These are phyloP conservation scores for Gasteruption jaculator DNA, from an alignment of 2,888 invertebrate genomes.

Conservation along the genomic window DNA sequence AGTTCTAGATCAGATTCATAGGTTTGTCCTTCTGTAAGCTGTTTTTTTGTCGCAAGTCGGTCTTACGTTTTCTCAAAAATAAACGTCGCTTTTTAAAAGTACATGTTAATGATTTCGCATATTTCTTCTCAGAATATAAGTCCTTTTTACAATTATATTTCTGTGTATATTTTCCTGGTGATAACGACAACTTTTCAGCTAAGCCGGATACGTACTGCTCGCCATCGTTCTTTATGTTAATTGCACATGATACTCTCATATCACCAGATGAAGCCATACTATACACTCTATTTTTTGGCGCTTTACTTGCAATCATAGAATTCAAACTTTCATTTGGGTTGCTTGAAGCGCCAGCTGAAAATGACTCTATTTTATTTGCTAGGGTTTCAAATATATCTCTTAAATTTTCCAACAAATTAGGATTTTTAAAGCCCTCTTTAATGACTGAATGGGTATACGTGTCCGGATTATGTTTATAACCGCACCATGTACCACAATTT, in stretches of 20 bases:
- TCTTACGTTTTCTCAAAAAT: too few relatives aligned
- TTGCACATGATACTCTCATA: neutral
- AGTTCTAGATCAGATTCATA: neutral
- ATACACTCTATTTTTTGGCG: conserved; percentile 20
- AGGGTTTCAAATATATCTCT: conserved; percentile 20
- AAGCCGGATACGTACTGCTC: too few relatives aligned
- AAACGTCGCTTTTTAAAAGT: too few relatives aligned
- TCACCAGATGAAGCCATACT: neutral
- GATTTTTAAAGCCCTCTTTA: conserved; percentile 11
- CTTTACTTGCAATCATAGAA: conserved; percentile 18
- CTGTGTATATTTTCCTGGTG: too few relatives aligned
- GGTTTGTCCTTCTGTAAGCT: conserved; percentile 1
- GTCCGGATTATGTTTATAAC: conserved; percentile 15
- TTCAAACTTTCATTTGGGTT: conserved; percentile 23
- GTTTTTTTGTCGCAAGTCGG: too few relatives aligned
- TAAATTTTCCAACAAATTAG: conserved; percentile 15
- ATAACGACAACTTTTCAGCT: too few relatives aligned
- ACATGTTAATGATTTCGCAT: too few relatives aligned
- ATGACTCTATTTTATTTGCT: conserved; percentile 14
- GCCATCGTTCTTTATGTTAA: neutral
- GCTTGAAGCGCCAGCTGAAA: conserved; percentile 17
- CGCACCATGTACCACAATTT: conserved; percentile 25
- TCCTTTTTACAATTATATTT: too few relatives aligned
- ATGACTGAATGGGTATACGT: conserved; percentile 18
- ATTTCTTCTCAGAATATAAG: too few relatives aligned